phyloP scores from a whole-genome alignment of 2,797 vertebrate species.

The Halcyon badia region DNA sequence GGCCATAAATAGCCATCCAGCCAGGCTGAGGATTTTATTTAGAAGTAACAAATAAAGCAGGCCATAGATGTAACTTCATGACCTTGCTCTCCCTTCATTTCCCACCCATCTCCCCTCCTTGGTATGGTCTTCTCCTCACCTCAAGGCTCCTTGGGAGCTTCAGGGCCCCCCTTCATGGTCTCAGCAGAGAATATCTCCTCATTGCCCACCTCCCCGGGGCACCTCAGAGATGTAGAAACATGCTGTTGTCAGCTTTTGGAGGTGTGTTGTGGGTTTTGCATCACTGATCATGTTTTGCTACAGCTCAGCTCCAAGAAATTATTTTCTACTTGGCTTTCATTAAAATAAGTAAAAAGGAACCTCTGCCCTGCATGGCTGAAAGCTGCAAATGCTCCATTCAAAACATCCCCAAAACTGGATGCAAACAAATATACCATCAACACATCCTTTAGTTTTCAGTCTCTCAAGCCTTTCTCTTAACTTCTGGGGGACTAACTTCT shows the following conservation, averaged over 20 bases:
- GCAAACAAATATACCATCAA: neutral
- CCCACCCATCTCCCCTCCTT: neutral
- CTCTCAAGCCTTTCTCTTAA: neutral
- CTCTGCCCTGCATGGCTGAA: neutral
- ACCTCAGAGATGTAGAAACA: neutral
- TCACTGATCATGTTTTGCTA: neutral
- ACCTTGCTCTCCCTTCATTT: slow-evolving; percentile 2
- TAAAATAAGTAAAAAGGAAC: neutral
- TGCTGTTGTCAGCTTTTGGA: neutral
- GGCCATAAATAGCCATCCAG: slow-evolving; percentile 48
- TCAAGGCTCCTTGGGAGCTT: neutral
- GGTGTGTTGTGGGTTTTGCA: neutral
- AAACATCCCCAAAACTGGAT: neutral
- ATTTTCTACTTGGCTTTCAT: neutral
- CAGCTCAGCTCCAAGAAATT: neutral
- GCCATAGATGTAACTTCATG: neutral
- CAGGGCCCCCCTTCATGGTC: neutral
- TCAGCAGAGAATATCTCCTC: neutral
- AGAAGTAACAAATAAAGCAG: slow-evolving; percentile 50
- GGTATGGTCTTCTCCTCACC: neutral
- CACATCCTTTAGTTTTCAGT: neutral
- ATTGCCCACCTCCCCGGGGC: neutral
- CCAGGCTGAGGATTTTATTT: slow-evolving; percentile 56
- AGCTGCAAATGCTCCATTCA: neutral
- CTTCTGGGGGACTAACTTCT: neutral